Conservation (phyloP, 2,888 invertebrate genomes). For the Pyrrhosoma nymphula region DNA sequence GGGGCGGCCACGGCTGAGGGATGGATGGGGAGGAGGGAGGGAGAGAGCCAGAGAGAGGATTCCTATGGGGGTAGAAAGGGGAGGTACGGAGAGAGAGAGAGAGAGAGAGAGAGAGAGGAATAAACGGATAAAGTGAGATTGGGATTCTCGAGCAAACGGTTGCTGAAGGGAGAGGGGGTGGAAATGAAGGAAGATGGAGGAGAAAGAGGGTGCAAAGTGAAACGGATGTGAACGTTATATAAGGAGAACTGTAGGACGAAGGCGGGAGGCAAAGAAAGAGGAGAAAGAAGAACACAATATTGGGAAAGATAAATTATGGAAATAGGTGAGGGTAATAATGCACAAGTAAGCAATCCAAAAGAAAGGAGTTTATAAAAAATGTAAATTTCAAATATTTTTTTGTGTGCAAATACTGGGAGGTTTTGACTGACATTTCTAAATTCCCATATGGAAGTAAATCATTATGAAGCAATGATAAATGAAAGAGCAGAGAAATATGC, state of each 20-base stretch:
- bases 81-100: background rate
- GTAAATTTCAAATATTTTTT: too few relatives aligned
- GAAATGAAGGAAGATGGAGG: too few relatives aligned
- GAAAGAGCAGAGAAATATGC: too few relatives aligned
- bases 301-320: background rate
- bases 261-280: too few relatives aligned
- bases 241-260: background rate
- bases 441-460: too few relatives aligned
- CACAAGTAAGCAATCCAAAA: background rate
- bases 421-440: too few relatives aligned
- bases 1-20: background rate
- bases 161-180: background rate
- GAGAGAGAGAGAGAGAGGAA: background rate
- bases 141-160: background rate
- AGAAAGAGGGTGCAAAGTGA: background rate
- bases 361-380: too few relatives aligned
- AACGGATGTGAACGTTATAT: background rate
- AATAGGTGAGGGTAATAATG: background rate
- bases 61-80: background rate
- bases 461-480: too few relatives aligned
- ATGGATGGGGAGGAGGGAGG: too few relatives aligned
- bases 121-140: slow-evolving; percentile 9
- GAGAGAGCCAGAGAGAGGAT: background rate
- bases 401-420: too few relatives aligned
- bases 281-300: too few relatives aligned